Evolutionary conservation across 1,140 invertebrate genomes (phyloP), one percentile per base, ranked within the genome.

Genomic region (Polyergus mexicanus): DNA sequence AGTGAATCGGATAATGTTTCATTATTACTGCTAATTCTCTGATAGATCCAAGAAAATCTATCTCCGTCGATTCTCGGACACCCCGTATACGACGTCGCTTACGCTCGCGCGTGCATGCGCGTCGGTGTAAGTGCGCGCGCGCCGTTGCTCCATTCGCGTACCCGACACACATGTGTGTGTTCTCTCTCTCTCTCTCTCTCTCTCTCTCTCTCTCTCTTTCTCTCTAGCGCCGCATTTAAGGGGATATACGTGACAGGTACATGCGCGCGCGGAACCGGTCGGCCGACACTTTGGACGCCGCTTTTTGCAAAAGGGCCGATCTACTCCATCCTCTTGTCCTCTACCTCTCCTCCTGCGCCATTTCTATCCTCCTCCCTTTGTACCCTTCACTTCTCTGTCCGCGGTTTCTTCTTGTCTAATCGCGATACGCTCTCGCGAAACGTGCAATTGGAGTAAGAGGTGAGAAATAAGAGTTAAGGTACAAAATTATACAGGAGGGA

Each of bases 231-330:
- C 22, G 51, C 66, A 41, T 83, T 83, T 74, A 60, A 83, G 25
- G 68, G 68, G 47, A 47, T 86, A 81, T 66, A 84, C 87, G 58
- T 68, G 87, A 89, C 84, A 83, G 71, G 71, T 81, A 86, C 87
- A 66, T 78, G 28, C 78, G 28, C 54, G 72, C 60, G 74, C 19
- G 74, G 51, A 89, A 89, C 84, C 88, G 87, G 87, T 86, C 87
- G 54, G 28, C 62, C 54, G 65, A 66, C 74, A 76, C 69, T 80
- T 89, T 77, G 68, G 85, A 86, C 54, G 62, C 51, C 58, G 28
- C 44, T 76, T 84, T 84, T 84, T 84, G 71, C 71, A 38, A 77
- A 51, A 77, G 83, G 47, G 62, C 44, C 74, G 51, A 35, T 38
- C 56, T 47, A 25, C 38, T 72, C 19, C 19, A 1, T 51, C 13